These are phyloP conservation scores for Melangyna quadrimaculata DNA, from an alignment of 2,888 invertebrate genomes.

Conservation along the genomic window DNA sequence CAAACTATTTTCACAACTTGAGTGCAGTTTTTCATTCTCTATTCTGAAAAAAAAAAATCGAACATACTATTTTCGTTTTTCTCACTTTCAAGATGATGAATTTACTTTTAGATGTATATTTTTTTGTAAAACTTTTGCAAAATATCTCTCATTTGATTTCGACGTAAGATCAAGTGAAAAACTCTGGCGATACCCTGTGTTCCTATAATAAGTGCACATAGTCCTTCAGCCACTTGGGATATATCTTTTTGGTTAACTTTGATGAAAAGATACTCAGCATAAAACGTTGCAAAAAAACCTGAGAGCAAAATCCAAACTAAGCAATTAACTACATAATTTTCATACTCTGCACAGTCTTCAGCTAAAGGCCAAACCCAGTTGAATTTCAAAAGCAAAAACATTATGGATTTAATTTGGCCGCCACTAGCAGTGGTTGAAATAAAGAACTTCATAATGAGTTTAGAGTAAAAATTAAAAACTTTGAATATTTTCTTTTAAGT, in stretches of 20 bases:
- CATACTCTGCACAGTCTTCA: neutral
- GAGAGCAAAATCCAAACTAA: neutral
- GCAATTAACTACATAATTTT: neutral
- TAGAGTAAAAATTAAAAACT: no score
- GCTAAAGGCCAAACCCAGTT: conserved; percentile 30
- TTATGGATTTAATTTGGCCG: neutral
- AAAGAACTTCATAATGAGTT: neutral
- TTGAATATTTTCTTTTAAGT: no score
- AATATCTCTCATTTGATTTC: conserved; percentile 13
- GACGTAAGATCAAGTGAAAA: neutral
- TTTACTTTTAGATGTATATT: conserved; percentile 9
- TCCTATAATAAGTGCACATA: conserved; percentile 16
- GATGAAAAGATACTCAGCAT: conserved; percentile 4
- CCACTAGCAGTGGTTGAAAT: neutral
- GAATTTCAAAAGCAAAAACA: conserved; percentile 22
- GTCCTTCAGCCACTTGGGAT: conserved; percentile 20
- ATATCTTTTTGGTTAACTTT: conserved; percentile 9
- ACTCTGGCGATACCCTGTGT: neutral
- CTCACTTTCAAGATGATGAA: neutral
- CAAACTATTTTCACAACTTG: conserved; percentile 4
- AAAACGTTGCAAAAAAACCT: neutral
- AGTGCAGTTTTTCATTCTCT: conserved; percentile 19
- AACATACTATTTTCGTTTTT: neutral
- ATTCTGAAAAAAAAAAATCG: neutral
- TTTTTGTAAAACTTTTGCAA: conserved; percentile 21